Evolutionary conservation across 1,140 invertebrate species (phyloP), one percentile per base, ranked within the genome.

Genomic region (Rhyacophila brunnea): DNA sequence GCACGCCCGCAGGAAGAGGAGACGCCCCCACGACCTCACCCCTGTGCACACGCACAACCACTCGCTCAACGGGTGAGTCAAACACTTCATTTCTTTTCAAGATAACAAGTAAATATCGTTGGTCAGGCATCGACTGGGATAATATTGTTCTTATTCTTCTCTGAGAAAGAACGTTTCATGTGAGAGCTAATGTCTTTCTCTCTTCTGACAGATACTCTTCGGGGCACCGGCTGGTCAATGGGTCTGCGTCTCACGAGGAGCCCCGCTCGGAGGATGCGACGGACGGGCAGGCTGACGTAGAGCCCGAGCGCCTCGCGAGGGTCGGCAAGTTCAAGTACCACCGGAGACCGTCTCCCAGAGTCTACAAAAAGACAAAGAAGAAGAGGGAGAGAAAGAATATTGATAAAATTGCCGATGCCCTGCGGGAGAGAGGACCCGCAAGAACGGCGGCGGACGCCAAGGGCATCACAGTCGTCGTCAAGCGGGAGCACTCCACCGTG

Each of bases 11-110:
- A 82, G 76, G 58, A 87, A 85, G 66, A 78, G 84, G 58, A 75
- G 86, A 65, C 79, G 83, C 36, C 86, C 85, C 0, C 72, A 80
- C 20, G 80, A 83, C 69, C 62, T 71, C 20, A 69, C 67, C 54
- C 67, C 64, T 1, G 65, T 75, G 61, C 60, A 69, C 48, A 61
- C 64, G 2, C 55, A 71, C 10, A 65, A 72, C 19, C 68, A 28
- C 23, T 28, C 23, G 23, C 23, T 28, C 23, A 28, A 28, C 23
- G 23, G 23, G 23, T 28, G 4, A 28, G 23, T 28, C 23, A 3
- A 68, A 62, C 69, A n/a, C n/a, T n/a, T n/a, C n/a, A n/a, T n/a
- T n/a, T n/a, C n/a, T n/a, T n/a, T n/a, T n/a, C n/a, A n/a, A n/a
- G n/a, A n/a, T n/a, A n/a, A n/a, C n/a, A n/a, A n/a, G n/a, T n/a